phyloP scores from a whole-genome alignment of 2,113 vertebrate species.

The Turdus rufiventris region DNA sequence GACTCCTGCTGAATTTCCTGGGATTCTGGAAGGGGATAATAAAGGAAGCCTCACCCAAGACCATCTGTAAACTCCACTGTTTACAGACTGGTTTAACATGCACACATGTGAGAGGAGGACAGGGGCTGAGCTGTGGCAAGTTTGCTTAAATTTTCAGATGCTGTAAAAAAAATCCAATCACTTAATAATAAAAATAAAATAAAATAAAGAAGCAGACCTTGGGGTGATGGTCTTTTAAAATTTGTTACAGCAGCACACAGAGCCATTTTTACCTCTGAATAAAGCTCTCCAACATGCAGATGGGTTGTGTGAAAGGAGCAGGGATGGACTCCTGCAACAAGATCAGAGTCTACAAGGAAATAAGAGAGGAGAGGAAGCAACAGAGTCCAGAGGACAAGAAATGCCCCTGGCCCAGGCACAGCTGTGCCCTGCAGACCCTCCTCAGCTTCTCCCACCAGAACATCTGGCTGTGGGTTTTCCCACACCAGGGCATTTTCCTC shows the following conservation, averaged over 20 bases:
- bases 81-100: neutral
- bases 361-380: neutral
- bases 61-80: neutral
- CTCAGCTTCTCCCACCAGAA: neutral
- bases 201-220: neutral
- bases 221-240: neutral
- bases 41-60: accelerated
- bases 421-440: neutral
- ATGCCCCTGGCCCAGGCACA: neutral
- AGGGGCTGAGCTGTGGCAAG: neutral
- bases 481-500: neutral
- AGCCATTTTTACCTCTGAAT: neutral
- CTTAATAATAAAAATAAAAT: neutral
- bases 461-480: neutral
- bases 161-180: neutral
- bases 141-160: neutral
- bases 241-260: neutral
- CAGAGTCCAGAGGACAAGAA: neutral
- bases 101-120: neutral
- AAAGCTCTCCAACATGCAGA: neutral
- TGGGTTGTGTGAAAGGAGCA: neutral
- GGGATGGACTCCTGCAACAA: neutral
- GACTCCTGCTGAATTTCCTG: neutral
- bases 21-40: neutral
- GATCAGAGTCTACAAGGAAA: neutral